These are phyloP conservation scores for Corticium candelabrum DNA, from an alignment of 37 sponge, comb jelly and placozoan species.

Conservation along the genomic window DNA sequence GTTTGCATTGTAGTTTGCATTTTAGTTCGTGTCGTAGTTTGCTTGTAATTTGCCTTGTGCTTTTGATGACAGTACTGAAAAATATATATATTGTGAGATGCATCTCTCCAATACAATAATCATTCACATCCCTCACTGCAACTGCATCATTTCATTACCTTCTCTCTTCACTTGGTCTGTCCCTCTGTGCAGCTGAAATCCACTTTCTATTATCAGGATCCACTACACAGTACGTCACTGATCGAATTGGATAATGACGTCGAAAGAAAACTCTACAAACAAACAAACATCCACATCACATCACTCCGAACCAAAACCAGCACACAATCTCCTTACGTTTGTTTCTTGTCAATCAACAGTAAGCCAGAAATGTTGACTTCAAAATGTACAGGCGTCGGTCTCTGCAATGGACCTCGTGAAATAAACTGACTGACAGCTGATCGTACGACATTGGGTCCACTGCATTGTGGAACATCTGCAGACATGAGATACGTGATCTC, in stretches of 20 bases:
- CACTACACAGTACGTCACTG: slow-evolving; percentile 46
- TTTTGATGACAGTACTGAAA: too few species aligned
- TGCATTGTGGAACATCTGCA: background rate
- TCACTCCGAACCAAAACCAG: background rate
- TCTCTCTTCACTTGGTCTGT: too few species aligned
- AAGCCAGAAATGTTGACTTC: background rate
- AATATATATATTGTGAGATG: too few species aligned
- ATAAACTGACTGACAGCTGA: background rate
- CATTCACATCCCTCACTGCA: too few species aligned
- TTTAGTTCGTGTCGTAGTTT: too few species aligned
- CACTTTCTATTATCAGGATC: slow-evolving; percentile 44
- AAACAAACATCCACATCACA: background rate
- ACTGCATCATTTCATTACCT: too few species aligned
- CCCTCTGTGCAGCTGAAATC: too few species aligned
- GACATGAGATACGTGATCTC: background rate
- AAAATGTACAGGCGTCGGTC: background rate
- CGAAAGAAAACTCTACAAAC: slow-evolving; percentile 41
- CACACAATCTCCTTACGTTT: background rate
- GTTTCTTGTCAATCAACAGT: background rate
- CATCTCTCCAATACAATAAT: too few species aligned
- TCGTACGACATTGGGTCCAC: background rate
- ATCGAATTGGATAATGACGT: slow-evolving; percentile 40
- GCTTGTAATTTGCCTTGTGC: too few species aligned
- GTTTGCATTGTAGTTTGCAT: too few species aligned
- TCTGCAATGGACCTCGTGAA: background rate